Evolutionary conservation across 2,797 vertebrate species (phyloP).

Genomic region (Propithecus deckenii): DNA sequence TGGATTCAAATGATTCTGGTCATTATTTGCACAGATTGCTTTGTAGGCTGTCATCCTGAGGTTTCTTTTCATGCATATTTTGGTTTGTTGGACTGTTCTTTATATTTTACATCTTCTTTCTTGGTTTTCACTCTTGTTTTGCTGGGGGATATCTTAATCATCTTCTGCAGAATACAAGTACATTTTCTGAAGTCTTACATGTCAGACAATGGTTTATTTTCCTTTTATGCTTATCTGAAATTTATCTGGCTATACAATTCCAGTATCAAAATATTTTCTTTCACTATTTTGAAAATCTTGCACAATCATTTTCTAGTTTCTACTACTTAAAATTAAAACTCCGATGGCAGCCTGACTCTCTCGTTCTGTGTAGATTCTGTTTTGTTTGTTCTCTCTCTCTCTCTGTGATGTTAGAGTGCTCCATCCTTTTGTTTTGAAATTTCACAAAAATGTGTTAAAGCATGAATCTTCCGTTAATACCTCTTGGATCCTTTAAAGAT

Average conservation of each 20-base stretch:
- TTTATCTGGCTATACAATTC: not conserved
- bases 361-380: not conserved
- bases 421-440: not conserved
- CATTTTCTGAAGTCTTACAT: not conserved
- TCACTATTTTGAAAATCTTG: constrained; percentile 1
- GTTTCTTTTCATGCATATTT: constrained; percentile 13
- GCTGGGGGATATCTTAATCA: not conserved
- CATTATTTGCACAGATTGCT: not conserved
- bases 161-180: not conserved
- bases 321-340: not conserved
- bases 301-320: not conserved
- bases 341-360: not conserved
- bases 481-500: not conserved
- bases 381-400: not conserved
- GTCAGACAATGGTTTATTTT: constrained; percentile 15
- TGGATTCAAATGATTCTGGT: not conserved
- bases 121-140: constrained; percentile 14
- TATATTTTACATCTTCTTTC: not conserved
- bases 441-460: not conserved
- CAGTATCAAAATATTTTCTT: not conserved
- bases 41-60: not conserved
- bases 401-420: not conserved
- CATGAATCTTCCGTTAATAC: not conserved
- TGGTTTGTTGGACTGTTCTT: not conserved
- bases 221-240: not conserved